Conservation (phyloP, 2,113 vertebrate species). For the Phocoena sinus region DNA sequence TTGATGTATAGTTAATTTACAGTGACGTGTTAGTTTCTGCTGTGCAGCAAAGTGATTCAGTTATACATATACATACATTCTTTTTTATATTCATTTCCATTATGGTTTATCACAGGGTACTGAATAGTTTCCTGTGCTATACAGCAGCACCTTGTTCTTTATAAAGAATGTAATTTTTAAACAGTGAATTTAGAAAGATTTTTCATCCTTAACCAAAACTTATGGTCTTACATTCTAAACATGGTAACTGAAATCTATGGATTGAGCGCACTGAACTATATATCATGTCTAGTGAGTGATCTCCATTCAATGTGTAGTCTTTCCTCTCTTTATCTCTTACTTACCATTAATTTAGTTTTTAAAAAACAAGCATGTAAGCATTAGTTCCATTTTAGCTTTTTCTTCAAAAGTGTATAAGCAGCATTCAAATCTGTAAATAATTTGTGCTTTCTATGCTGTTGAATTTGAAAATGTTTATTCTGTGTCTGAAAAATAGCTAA, state of each 20-base stretch:
- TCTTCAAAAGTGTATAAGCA: neutral
- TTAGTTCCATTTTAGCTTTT: slow-evolving; percentile 2
- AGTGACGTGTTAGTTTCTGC: neutral
- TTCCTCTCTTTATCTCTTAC: slow-evolving; percentile 35
- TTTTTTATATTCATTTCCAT: neutral
- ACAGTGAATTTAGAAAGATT: slow-evolving; percentile 51
- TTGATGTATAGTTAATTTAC: neutral
- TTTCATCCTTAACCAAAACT: slow-evolving; percentile 58
- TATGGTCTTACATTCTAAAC: slow-evolving; percentile 56
- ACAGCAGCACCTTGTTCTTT: neutral
- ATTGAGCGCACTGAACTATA: slow-evolving; percentile 40
- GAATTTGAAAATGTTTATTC: slow-evolving; percentile 9
- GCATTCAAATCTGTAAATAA: slow-evolving; percentile 13
- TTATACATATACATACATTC: neutral
- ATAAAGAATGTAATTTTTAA: slow-evolving; percentile 20
- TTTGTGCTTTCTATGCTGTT: neutral
- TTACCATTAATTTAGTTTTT: slow-evolving; percentile 58
- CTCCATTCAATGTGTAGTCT: slow-evolving; percentile 1
- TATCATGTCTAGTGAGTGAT: slow-evolving; percentile 49
- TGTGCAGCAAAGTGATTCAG: neutral
- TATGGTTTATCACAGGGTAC: neutral
- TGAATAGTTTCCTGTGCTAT: neutral
- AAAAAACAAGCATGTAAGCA: slow-evolving; percentile 3
- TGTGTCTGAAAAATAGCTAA: neutral
- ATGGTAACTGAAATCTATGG: slow-evolving; percentile 40